Evolutionary conservation across 2,797 vertebrate species (phyloP).

Genomic region (Distichodus sexfasciatus): DNA sequence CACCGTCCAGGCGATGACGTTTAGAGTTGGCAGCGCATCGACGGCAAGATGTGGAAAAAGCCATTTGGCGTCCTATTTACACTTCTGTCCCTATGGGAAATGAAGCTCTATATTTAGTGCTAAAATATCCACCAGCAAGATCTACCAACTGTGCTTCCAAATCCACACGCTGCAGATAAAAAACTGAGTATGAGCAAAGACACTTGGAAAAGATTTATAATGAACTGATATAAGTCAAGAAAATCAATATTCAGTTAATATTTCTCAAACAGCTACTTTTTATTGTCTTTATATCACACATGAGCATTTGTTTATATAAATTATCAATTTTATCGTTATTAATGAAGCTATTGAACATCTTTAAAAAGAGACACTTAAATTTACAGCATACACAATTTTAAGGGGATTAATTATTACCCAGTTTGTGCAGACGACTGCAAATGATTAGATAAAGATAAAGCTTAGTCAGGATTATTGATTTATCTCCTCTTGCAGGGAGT

Average conservation of each 20-base stretch:
- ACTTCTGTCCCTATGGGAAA: conserved; percentile 31
- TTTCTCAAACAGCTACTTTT: too few relatives aligned
- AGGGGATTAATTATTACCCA: neutral
- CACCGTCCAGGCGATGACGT: conserved; percentile 26
- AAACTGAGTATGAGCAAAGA: neutral
- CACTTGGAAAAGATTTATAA: neutral
- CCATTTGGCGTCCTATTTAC: conserved; percentile 49
- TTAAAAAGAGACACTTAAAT: neutral
- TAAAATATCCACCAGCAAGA: conserved; percentile 26
- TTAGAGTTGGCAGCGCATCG: conserved; percentile 13
- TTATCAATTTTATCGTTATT: too few relatives aligned
- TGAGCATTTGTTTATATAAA: too few relatives aligned
- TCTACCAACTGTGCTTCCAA: conserved; percentile 15
- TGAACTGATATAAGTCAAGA: neutral
- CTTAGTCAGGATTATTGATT: neutral
- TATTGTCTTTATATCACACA: too few relatives aligned
- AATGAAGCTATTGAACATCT: too few relatives aligned
- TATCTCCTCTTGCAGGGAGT: neutral
- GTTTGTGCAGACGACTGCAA: neutral
- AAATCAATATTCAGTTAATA: too few relatives aligned
- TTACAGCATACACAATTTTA: neutral
- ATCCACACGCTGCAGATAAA: neutral
- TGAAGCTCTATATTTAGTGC: conserved; percentile 50
- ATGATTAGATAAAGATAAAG: neutral
- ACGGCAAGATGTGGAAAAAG: conserved; percentile 37